Base-by-base conservation (phyloP, 2,888 invertebrate genomes). In the Leuctra nigra region DNA sequence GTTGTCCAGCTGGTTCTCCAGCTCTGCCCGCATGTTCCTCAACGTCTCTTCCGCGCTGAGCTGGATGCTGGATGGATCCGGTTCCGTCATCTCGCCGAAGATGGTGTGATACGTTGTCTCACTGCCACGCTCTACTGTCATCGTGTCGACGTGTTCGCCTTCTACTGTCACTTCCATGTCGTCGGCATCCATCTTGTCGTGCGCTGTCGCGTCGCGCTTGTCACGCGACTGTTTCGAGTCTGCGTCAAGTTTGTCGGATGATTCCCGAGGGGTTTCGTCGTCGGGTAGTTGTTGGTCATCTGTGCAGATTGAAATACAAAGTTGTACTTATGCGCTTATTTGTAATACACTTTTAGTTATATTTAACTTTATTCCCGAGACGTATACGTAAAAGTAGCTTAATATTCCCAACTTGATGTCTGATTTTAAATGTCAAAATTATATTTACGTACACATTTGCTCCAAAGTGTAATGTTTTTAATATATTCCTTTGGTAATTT, bases 31-130 rank as follows among this genome's bases (percentile, higher is more conserved):
- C 39, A 78, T 63, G 35, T 68, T 64, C 59, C 74, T 74, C n/a
- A 76, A 66, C 64, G 77, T 75, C 59, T 72, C 66, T 7, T 68
- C 60, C 1, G 68, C 20, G 63, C 61, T 65, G 64, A 61, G 61
- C 58, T 64, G 61, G 64, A 16, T 58, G 61, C 18, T 4, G 13
- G 33, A 33, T 2, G 9, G 2, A 16, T 23, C 22, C 39, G 39
- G 2, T n/a, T 6, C 23, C 23, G 22, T n/a, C 3, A 7, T 23
- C 23, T 33, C 50, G 22, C 66, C 68, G 55, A 72, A 68, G 20
- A 75, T 75, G 1, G 91, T 92, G 69, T 91, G 88, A 64, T 89
- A 87, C 1, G 83, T 81, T 0, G 90, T 86, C 18, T 90, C 90
- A 0, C 70, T 70, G 36, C 84, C 86, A 61, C 93, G 76, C 0